A percentile compares a stretch with the other conserved stretches of the same genome.
Conservation (phyloP, 2,888 invertebrate species). For the Pheosia gnoma region DNA sequence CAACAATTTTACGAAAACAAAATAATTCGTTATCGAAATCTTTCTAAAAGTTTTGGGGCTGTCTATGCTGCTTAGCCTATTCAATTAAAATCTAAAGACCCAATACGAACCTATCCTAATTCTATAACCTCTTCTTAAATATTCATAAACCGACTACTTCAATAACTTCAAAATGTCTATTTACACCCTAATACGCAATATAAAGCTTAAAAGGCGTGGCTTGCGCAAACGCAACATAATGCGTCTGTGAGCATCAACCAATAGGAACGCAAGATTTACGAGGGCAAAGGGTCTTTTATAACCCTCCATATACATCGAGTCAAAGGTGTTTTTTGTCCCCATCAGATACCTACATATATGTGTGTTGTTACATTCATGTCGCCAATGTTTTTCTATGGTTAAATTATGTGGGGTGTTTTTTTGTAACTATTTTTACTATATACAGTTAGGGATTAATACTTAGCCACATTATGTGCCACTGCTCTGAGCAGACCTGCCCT, state of each 20-base stretch:
- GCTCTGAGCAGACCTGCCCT: too few relatives aligned
- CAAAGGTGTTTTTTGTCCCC: background rate
- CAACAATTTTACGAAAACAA: too few relatives aligned
- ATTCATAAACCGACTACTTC: background rate
- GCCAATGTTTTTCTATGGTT: too few relatives aligned
- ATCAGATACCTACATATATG: background rate
- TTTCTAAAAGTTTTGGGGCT: too few relatives aligned
- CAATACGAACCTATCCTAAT: background rate
- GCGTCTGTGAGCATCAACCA: constrained; percentile 20
- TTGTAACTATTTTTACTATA: too few relatives aligned
- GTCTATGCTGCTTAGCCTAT: too few relatives aligned
- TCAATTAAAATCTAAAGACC: background rate
- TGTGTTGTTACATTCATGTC: too few relatives aligned
- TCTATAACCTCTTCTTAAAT: too few relatives aligned
- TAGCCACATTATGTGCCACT: too few relatives aligned
- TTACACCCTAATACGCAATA: background rate
- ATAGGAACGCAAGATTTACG: constrained; percentile 18
- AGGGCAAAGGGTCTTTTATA: background rate
- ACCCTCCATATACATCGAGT: constrained; percentile 3
- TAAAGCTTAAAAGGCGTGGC: constrained; percentile 41
- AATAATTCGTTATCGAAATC: too few relatives aligned
- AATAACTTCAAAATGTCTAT: background rate
- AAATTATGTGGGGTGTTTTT: too few relatives aligned
- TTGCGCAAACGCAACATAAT: constrained; percentile 49
- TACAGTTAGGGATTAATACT: too few relatives aligned